phyloP scores from a whole-genome alignment of 2,888 invertebrate genomes.

The Steinernema scapterisci region DNA sequence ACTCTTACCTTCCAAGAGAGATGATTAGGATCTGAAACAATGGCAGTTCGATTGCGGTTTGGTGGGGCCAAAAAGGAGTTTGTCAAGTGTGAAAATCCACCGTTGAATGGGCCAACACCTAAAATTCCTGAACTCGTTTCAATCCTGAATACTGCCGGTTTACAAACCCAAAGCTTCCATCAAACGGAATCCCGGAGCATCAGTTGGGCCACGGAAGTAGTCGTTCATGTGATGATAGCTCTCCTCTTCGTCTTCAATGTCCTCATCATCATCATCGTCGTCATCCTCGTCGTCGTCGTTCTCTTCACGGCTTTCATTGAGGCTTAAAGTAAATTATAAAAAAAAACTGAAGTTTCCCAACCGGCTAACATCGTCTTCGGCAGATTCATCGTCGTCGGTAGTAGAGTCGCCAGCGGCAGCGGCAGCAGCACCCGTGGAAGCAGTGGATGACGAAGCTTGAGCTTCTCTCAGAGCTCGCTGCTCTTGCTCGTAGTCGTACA shows the following conservation, averaged over 20 bases:
- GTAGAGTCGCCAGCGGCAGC: too few species aligned
- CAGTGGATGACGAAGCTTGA: too few species aligned
- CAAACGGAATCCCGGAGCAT: not conserved
- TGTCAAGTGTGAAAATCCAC: too few species aligned
- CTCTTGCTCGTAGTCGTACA: not conserved
- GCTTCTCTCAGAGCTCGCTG: not conserved
- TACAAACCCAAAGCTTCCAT: slow-evolving; percentile 3
- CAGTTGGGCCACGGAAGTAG: not conserved
- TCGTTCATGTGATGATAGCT: not conserved
- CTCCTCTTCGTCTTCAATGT: not conserved
- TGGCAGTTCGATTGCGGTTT: not conserved
- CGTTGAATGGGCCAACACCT: not conserved
- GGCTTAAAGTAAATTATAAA: too few species aligned
- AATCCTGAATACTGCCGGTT: too few species aligned
- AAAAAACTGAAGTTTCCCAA: too few species aligned
- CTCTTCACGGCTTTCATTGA: too few species aligned
- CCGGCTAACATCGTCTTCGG: not conserved
- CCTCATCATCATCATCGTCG: not conserved
- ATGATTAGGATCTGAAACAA: slow-evolving; percentile 1
- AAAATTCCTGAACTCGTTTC: too few species aligned
- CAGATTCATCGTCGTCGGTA: not conserved
- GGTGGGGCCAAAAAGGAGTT: too few species aligned
- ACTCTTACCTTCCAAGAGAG: not conserved
- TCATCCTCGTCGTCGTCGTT: not conserved
- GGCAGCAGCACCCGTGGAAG: too few species aligned